Evolutionary conservation across 2,888 invertebrate genomes (phyloP).

Genomic region (Acanthosepion esculentum): DNA sequence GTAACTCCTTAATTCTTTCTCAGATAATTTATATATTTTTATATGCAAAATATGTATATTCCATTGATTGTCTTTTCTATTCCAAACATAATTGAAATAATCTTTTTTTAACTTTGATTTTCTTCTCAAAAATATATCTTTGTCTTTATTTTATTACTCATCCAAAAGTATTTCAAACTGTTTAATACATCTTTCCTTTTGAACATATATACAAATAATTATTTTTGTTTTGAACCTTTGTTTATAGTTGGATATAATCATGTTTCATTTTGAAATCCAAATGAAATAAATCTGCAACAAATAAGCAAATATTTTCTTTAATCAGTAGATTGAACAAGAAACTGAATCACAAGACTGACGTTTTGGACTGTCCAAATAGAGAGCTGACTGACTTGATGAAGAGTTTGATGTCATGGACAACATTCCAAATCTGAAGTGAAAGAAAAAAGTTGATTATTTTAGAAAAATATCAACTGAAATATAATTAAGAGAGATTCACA

Average conservation of each 20-base stretch:
- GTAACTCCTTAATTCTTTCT: background rate
- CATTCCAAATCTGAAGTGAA: constrained; percentile 33
- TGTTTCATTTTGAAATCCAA: background rate
- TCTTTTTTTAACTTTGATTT: too few relatives aligned
- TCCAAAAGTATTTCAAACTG: background rate
- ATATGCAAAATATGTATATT: too few relatives aligned
- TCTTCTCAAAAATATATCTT: background rate
- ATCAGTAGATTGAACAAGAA: background rate
- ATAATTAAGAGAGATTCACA: background rate
- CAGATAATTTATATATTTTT: background rate
- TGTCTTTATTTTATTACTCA: background rate
- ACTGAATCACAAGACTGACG: constrained; percentile 14
- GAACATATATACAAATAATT: background rate
- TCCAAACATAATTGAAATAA: too few relatives aligned
- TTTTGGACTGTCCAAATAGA: constrained; percentile 37
- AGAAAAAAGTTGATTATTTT: background rate
- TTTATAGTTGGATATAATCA: background rate
- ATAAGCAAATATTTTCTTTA: background rate
- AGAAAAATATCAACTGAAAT: background rate
- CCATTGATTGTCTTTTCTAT: too few relatives aligned
- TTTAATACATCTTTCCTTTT: background rate
- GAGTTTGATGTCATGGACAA: constrained; percentile 37
- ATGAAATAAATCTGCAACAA: background rate
- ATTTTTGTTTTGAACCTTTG: background rate
- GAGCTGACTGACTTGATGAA: constrained; percentile 15